These are phyloP conservation scores for Neolamprologus tretocephalus DNA, from an alignment of 2,113 vertebrate species.

Conservation along the genomic window DNA sequence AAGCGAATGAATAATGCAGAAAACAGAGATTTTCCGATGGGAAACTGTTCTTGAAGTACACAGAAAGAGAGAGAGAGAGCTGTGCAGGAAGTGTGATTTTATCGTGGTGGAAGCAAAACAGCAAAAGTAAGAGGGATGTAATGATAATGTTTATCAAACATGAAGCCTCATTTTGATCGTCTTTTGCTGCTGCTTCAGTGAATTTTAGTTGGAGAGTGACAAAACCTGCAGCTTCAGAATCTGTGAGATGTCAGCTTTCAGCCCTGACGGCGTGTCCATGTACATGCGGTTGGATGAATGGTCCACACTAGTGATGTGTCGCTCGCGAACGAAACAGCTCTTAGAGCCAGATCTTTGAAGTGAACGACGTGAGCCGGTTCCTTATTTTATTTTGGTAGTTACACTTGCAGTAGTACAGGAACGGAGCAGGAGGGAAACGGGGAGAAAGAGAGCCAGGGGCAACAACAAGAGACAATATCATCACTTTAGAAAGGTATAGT, in stretches of 20 bases:
- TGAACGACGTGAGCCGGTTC: not conserved
- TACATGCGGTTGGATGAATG: not conserved
- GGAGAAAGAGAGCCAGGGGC: not conserved
- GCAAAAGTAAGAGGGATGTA: not conserved
- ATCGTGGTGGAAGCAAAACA: not conserved
- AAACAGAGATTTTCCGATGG: no score
- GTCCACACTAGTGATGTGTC: not conserved
- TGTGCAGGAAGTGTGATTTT: not conserved
- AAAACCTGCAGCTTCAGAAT: not conserved
- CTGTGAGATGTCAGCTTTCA: not conserved
- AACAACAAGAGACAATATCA: not conserved
- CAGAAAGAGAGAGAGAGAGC: no score
- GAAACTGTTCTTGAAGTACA: no score
- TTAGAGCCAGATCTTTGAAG: not conserved
- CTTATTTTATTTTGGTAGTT: not conserved
- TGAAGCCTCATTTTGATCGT: not conserved
- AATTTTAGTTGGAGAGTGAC: not conserved
- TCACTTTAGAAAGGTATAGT: no score
- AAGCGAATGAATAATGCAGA: no score
- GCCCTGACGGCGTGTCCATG: not conserved
- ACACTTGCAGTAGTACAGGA: not conserved
- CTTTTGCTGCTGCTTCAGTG: not conserved
- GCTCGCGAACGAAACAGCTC: accelerated
- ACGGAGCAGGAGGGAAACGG: not conserved
- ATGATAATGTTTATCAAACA: not conserved